Conservation (phyloP, 2,797 vertebrate species). For the Poeciliopsis gracilis region DNA sequence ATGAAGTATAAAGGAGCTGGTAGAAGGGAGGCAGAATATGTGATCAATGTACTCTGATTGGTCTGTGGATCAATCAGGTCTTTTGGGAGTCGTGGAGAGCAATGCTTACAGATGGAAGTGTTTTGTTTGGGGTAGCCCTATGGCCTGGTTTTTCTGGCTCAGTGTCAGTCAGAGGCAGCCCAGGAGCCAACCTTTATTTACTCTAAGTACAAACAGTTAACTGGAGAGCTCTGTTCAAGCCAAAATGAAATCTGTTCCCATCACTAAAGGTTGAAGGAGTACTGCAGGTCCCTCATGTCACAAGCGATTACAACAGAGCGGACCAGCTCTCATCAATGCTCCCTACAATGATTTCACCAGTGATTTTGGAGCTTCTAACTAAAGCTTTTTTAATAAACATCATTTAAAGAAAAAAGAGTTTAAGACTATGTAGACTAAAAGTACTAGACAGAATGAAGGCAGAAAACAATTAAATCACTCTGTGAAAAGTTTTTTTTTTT, state of each 20-base stretch:
- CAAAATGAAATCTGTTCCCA: slow-evolving; percentile 50
- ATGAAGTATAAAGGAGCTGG: slow-evolving; percentile 52
- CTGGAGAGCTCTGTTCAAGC: slow-evolving; percentile 37
- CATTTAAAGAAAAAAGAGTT: neutral
- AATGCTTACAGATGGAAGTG: slow-evolving; percentile 75
- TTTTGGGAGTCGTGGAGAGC: slow-evolving; percentile 65
- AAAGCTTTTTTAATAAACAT: neutral
- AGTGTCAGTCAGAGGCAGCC: slow-evolving; percentile 69
- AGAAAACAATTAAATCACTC: neutral
- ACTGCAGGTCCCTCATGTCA: slow-evolving; percentile 34
- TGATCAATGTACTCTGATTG: slow-evolving; percentile 81
- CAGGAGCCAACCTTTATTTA: slow-evolving; percentile 67
- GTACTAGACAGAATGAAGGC: neutral
- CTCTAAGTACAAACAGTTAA: slow-evolving; percentile 48
- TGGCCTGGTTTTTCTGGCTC: slow-evolving; percentile 69
- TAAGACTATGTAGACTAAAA: neutral
- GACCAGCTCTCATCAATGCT: slow-evolving; percentile 45
- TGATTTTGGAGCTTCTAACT: slow-evolving; percentile 18
- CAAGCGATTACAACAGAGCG: slow-evolving; percentile 26
- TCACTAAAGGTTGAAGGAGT: slow-evolving; percentile 18
- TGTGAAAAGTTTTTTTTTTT: neutral
- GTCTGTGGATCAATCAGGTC: slow-evolving; percentile 75
- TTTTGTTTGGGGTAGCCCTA: slow-evolving; percentile 76
- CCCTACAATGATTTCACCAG: slow-evolving; percentile 12
- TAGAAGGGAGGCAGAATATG: slow-evolving; percentile 33